phyloP scores from a whole-genome alignment of 2,797 vertebrate genomes.

The Betta splendens region DNA sequence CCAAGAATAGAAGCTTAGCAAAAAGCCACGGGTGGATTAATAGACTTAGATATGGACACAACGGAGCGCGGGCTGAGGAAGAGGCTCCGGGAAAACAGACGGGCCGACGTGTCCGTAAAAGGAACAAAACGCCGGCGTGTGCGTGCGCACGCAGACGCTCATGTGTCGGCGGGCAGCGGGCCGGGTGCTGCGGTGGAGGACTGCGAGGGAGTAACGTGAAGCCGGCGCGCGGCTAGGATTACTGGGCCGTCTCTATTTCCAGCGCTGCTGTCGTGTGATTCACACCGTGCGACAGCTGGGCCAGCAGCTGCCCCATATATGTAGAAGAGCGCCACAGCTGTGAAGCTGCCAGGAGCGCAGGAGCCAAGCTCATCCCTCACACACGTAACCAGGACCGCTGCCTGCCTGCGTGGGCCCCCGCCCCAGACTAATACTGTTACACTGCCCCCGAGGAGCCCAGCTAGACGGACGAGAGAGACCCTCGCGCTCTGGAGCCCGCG shows the following conservation, averaged over 20 bases:
- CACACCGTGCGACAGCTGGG: constrained; percentile 92
- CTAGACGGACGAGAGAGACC: constrained; percentile 42
- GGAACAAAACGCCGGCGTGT: constrained; percentile 66
- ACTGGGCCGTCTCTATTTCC: constrained; percentile 93
- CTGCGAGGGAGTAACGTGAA: constrained; percentile 83
- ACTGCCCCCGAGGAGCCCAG: constrained; percentile 62
- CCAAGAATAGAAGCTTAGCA: constrained; percentile 68
- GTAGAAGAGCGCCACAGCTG: constrained; percentile 91
- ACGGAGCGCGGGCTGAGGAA: constrained; percentile 27
- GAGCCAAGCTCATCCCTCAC: constrained; percentile 86
- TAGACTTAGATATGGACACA: constrained; percentile 66
- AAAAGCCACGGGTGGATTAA: constrained; percentile 66
- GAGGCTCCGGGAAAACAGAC: constrained; percentile 63
- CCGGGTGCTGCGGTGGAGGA: constrained; percentile 63
- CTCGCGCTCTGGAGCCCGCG: constrained; percentile 45
- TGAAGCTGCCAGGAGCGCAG: constrained; percentile 87
- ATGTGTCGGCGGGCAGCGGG: constrained; percentile 54
- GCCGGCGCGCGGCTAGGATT: constrained; percentile 90
- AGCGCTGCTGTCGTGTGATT: constrained; percentile 90
- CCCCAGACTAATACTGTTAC: constrained; percentile 76
- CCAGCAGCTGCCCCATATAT: constrained; percentile 93
- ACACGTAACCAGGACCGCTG: constrained; percentile 76
- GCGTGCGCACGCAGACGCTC: constrained; percentile 17
- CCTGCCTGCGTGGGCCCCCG: constrained; percentile 64
- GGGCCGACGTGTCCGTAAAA: constrained; percentile 72